A percentile compares a stretch with the other conserved stretches of the same genome.
Evolutionary conservation across 2,888 invertebrate species (phyloP).

Genomic region (Hirudinaria manillensis): DNA sequence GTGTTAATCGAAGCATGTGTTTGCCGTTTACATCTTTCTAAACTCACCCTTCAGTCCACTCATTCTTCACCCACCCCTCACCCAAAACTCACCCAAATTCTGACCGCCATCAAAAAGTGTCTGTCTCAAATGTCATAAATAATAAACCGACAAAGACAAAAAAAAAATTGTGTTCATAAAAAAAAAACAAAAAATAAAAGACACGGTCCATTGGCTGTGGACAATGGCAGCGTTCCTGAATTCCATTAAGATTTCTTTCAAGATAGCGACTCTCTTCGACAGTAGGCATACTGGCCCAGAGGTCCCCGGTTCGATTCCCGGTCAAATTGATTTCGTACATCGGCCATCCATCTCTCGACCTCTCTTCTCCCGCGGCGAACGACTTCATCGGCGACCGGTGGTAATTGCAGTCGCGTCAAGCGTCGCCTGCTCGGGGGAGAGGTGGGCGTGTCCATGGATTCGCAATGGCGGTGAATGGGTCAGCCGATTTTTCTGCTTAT

Average conservation of each 20-base stretch:
- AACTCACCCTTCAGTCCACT: background rate
- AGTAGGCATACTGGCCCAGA: constrained; percentile 23
- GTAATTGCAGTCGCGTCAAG: constrained; percentile 4
- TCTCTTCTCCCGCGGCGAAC: background rate
- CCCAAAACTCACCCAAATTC: background rate
- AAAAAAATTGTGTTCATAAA: too few species aligned
- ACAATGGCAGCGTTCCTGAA: background rate
- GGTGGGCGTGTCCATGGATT: constrained; percentile 6
- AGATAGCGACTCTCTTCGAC: constrained; percentile 23
- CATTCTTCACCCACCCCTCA: background rate
- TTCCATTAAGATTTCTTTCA: constrained; percentile 26
- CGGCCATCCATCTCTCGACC: constrained; percentile 7
- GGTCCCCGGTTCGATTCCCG: constrained; percentile 23
- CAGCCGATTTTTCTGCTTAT: too few species aligned
- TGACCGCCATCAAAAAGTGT: background rate
- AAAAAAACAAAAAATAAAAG: background rate
- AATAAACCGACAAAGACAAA: too few species aligned
- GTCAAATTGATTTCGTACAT: constrained; percentile 23
- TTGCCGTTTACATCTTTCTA: background rate
- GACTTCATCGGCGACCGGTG: background rate
- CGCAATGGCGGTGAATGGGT: too few species aligned
- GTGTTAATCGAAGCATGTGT: background rate
- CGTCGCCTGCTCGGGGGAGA: background rate
- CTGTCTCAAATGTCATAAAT: too few species aligned
- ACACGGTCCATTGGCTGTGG: background rate